Evolutionary conservation across 2,113 vertebrate genomes (phyloP), one percentile per base, ranked within the genome.

Genomic region (Rhinolophus sinicus): DNA sequence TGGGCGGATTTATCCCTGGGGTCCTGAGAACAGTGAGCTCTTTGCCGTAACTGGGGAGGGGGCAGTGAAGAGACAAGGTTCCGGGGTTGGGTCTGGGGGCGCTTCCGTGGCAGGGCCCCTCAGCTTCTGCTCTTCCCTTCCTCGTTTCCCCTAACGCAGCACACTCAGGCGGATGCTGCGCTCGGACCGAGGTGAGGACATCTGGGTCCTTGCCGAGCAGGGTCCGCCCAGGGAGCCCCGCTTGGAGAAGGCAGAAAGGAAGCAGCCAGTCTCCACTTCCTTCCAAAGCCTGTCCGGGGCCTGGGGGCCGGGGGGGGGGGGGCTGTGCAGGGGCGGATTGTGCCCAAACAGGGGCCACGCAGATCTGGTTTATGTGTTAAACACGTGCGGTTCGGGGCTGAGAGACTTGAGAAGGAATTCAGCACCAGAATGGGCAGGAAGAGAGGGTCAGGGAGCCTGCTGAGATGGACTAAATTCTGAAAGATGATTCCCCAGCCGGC

Each of bases 401-500:
- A 30, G 95, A 70, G 56, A 0, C 33, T 14, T 7, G 94, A 44
- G 93, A 73, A 24, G 92, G 96, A 87, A 44, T 44, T 40, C 65
- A 5, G 95, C 67, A 84, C 97, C 95, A 73, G 90, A 62, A 80
- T 0, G 18, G 56, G 78, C 11, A 81, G 88, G 96, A 87, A 93
- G 97, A 75, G 50, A 35, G 33, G 33, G 72, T 95, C 97, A 44
- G 78, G 5, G 58, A 76, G 89, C 60, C 86, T 93, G 88, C 65
- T 40, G 56, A 15, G 94, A 80, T 38, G 93, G 40, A 96, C 95
- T 95, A 54, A 75, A 69, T 91, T 88, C 82, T 96, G 97, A 97
- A 97, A 97, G 18, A 58, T n/a, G 90, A 26, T 95, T 83, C 90
- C 82, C 94, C 96, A 1, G 0, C 0, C 64, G 73, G 72, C 94